Evolutionary conservation across 2,797 vertebrate genomes (phyloP).

Genomic region (Sciurus vulgaris): DNA sequence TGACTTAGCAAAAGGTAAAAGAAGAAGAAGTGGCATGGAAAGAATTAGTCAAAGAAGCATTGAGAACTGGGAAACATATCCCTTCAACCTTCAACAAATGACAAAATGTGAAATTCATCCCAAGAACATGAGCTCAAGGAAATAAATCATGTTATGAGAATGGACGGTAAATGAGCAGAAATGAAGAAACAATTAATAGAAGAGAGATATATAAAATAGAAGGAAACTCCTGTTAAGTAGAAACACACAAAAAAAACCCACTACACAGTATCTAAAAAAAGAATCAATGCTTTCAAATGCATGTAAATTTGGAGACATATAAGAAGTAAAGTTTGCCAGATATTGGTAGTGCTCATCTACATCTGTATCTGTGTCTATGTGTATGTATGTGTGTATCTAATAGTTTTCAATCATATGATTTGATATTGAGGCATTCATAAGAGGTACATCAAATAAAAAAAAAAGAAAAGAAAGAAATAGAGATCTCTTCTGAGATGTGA

Average conservation of each 20-base stretch:
- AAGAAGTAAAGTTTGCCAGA: too few species aligned
- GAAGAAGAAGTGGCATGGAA: not conserved
- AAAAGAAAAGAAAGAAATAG: not conserved
- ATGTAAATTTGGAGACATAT: too few species aligned
- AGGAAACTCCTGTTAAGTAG: not conserved
- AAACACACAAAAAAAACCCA: not conserved
- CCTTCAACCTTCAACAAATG: not conserved
- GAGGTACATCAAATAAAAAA: not conserved
- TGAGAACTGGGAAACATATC: not conserved
- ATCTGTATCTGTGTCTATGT: too few species aligned
- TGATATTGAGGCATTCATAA: not conserved
- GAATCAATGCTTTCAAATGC: too few species aligned
- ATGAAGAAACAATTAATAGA: not conserved
- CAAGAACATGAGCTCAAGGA: not conserved
- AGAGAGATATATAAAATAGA: not conserved
- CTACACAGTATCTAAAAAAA: too few species aligned
- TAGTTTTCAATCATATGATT: not conserved
- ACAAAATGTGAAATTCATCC: not conserved
- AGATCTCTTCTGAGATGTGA: not conserved
- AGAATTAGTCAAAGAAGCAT: not conserved
- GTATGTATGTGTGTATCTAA: not conserved
- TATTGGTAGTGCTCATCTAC: too few species aligned
- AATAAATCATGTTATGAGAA: not conserved
- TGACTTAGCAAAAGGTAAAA: not conserved
- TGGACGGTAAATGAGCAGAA: not conserved